Evolutionary conservation across 2,888 invertebrate genomes (phyloP), one percentile per base, ranked within the genome.

Genomic region (Protonemura montana): DNA sequence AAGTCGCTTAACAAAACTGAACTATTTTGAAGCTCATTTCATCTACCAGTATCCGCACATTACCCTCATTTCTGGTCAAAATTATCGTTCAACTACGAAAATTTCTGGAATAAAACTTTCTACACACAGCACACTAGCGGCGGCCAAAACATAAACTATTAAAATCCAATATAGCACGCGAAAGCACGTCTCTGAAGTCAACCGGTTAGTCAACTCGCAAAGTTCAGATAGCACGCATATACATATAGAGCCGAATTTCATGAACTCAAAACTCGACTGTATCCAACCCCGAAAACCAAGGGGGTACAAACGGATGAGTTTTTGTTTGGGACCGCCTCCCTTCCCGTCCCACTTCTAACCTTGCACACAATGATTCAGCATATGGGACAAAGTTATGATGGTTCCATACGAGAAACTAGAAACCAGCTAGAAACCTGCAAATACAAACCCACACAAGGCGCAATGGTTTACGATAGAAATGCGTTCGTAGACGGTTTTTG

Each of bases 301-400:
- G 21, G 59, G 21, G 6, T 16, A 21, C 7, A 21, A 13, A 7
- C 16, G 59, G 21, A 59, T 59, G 59, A 21, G 21, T 59, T 59
- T 59, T 59, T 59, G 59, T 59, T 59, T 59, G 59, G 16, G 29
- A 85, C 77, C 85, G 41, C 86, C 86, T 59, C 35, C 81, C 86
- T 82, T 25, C 80, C 27, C 5, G 5, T 5, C 28, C 29, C 2
- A 26, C 7, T 35, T 13, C 82, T 5, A 7, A 29, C 59, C 35
- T 35, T 35, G 59, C 83, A n/a, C 84, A 27, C 30, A 85, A 77
- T 85, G 76, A 81, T 81, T 81, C 86, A 86, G 76, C 82, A 82
- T 82, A 86, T 86, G 82, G 27, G 30, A 80, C 42, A 80, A 86
- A 80, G 81, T 86, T 82, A 82, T 81, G 76, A 82, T 85, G 78